Percentiles rank a stretch among this genome's conserved stretches.
phyloP scores from a whole-genome alignment of 2,113 vertebrate genomes.

The Platysteira castanea region DNA sequence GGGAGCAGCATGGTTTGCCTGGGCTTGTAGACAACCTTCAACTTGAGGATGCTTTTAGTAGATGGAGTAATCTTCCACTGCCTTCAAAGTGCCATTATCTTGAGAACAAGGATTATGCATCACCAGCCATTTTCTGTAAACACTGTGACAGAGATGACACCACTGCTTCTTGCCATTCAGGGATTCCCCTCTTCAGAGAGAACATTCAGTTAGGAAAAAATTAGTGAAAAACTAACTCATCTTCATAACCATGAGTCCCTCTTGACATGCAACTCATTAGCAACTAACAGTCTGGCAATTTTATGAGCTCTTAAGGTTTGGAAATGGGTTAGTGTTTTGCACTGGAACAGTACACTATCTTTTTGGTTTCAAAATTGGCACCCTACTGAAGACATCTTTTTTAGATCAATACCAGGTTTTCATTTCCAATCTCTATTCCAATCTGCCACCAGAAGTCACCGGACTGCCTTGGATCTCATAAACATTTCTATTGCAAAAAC shows the following conservation, averaged over 20 bases:
- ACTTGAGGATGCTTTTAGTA: neutral
- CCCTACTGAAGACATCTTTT: neutral
- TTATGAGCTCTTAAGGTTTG: neutral
- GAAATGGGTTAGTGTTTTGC: neutral
- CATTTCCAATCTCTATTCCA: neutral
- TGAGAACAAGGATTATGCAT: neutral
- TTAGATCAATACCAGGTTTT: neutral
- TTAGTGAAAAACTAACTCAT: neutral
- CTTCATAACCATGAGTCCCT: neutral
- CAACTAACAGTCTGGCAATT: neutral
- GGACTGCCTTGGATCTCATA: neutral
- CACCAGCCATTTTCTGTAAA: neutral
- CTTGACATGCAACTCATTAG: neutral
- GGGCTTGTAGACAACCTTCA: neutral
- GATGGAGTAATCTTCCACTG: neutral
- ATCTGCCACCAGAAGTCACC: neutral
- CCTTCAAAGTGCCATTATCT: neutral
- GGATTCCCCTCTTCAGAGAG: neutral
- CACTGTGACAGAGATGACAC: neutral
- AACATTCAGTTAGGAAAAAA: neutral
- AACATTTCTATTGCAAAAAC: neutral
- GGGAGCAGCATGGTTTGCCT: rapidly evolving
- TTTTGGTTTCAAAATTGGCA: neutral
- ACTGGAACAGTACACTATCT: neutral
- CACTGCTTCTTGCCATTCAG: neutral